These are phyloP conservation scores for Caenorhabditis japonica DNA, from an alignment of 2,888 invertebrate species.

Conservation along the genomic window DNA sequence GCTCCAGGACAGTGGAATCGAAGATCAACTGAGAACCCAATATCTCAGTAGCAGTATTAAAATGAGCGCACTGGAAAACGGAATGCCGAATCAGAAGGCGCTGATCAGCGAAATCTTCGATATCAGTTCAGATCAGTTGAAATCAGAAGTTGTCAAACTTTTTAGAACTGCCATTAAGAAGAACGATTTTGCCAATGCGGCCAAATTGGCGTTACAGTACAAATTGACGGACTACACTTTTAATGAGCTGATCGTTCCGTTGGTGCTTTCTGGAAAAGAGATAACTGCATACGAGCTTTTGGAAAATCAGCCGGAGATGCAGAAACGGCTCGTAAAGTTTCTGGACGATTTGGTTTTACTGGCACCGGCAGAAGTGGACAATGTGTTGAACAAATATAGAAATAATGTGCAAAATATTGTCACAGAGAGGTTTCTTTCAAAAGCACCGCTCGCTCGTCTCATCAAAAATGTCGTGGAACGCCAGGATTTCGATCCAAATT, in stretches of 20 bases:
- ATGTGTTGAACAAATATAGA: too few species aligned
- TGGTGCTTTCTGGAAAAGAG: constrained; percentile 11
- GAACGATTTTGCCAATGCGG: constrained; percentile 27
- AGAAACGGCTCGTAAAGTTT: constrained; percentile 10
- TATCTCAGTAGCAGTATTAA: constrained; percentile 10
- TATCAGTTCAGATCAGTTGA: constrained; percentile 13
- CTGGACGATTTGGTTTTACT: constrained; percentile 13
- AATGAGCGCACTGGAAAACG: constrained; percentile 5
- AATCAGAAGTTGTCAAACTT: constrained; percentile 3
- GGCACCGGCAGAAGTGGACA: constrained; percentile 3
- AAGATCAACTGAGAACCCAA: constrained; percentile 9
- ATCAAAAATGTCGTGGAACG: neutral
- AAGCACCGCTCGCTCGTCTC: neutral
- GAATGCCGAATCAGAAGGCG: constrained; percentile 2
- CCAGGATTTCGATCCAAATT: constrained; percentile 2
- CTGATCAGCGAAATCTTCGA: constrained; percentile 19
- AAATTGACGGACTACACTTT: constrained; percentile 7
- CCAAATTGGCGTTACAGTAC: constrained; percentile 10
- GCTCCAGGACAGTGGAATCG: neutral
- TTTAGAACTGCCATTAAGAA: constrained; percentile 5
- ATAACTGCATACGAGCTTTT: constrained; percentile 13
- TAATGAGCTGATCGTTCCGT: constrained; percentile 18
- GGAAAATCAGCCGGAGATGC: constrained; percentile 1
- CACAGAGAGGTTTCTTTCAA: neutral
- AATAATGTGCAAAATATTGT: neutral